Conservation (phyloP, 2,113 vertebrate genomes). For the Pituophis catenifer region DNA sequence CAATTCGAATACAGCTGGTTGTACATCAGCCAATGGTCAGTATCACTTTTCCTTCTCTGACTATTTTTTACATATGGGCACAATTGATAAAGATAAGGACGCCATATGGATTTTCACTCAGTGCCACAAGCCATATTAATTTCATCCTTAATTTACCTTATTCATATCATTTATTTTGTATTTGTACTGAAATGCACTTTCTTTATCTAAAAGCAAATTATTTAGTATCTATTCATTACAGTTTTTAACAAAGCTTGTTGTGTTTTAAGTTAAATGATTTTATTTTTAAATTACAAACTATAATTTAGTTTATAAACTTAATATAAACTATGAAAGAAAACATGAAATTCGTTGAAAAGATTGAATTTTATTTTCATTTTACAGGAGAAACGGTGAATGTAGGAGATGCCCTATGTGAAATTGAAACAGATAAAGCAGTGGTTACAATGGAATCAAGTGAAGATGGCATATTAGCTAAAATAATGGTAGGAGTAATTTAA, state of each 20-base stretch:
- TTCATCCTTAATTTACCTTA: background rate
- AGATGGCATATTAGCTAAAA: constrained; percentile 92
- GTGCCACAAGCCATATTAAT: background rate
- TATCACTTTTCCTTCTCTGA: background rate
- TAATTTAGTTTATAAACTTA: background rate
- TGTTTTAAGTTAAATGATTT: background rate
- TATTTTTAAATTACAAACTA: background rate
- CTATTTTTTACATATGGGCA: background rate
- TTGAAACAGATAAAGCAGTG: constrained; percentile 97
- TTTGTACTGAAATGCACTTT: background rate
- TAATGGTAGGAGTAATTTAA: constrained; percentile 79
- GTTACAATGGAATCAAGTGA: constrained; percentile 92
- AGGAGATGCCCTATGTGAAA: constrained; percentile 93
- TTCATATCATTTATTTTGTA: background rate
- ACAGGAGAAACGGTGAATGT: constrained; percentile 85
- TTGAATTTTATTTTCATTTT: constrained; percentile 51
- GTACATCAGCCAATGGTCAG: background rate
- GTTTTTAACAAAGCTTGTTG: background rate
- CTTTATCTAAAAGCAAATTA: background rate
- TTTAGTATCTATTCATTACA: background rate
- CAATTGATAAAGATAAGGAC: background rate
- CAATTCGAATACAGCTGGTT: background rate
- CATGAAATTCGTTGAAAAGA: background rate
- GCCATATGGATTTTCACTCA: background rate
- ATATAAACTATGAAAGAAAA: background rate